These are phyloP conservation scores for Chrysocyon brachyurus DNA, from an alignment of 2,797 vertebrate genomes.

Conservation along the genomic window DNA sequence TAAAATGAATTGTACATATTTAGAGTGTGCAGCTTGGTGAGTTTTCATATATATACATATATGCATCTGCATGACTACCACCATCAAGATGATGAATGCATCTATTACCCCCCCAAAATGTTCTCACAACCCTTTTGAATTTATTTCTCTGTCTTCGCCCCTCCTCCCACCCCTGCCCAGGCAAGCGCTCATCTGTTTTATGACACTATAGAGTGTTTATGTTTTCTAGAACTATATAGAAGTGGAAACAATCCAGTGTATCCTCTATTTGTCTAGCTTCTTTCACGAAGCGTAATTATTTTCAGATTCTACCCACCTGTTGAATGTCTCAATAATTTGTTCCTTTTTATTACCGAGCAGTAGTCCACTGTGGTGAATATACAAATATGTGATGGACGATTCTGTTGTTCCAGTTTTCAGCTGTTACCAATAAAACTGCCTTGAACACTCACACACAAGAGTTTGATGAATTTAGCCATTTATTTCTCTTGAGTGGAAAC, in stretches of 20 bases:
- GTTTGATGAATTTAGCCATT: not conserved
- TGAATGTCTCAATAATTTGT: not conserved
- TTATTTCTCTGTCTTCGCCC: not conserved
- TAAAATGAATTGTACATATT: not conserved
- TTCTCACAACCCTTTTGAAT: not conserved
- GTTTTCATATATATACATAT: not conserved
- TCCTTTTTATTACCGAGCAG: not conserved
- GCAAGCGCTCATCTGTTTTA: not conserved
- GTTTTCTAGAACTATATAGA: not conserved
- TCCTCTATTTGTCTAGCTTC: not conserved
- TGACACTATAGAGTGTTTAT: not conserved
- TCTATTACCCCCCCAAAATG: not conserved
- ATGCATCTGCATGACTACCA: not conserved
- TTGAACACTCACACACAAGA: not conserved
- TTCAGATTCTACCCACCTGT: not conserved
- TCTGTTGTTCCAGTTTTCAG: not conserved
- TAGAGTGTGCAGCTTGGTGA: not conserved
- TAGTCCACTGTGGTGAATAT: not conserved
- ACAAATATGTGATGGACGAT: not conserved
- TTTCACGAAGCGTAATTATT: not conserved
- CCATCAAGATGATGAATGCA: not conserved
- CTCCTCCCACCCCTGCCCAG: not conserved
- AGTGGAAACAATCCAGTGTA: not conserved
- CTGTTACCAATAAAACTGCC: not conserved
- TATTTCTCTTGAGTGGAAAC: not conserved